phyloP scores from a whole-genome alignment of 2,113 vertebrate genomes.

The Kryptolebias marmoratus region DNA sequence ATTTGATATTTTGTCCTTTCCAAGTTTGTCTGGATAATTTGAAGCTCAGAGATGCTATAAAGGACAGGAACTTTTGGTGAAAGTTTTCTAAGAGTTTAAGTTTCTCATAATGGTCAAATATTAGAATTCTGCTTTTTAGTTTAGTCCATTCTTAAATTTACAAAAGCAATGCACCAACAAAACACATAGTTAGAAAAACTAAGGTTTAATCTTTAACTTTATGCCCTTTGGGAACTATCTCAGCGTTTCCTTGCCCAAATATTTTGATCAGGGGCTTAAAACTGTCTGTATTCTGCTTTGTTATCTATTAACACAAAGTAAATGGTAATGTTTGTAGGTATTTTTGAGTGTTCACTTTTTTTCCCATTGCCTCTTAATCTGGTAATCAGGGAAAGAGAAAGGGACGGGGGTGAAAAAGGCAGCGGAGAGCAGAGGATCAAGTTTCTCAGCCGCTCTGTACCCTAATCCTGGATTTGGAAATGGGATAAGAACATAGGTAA shows the following conservation, averaged over 20 bases:
- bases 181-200: no score
- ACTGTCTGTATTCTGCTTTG: no score
- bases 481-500: slow-evolving; percentile 63
- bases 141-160: background rate
- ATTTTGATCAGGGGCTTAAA: no score
- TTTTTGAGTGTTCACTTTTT: slow-evolving; percentile 18
- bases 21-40: background rate
- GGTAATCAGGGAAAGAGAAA: slow-evolving; percentile 47
- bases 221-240: no score
- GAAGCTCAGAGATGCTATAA: background rate
- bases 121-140: background rate
- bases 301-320: no score
- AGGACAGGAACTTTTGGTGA: background rate
- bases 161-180: background rate
- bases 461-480: slow-evolving; percentile 78
- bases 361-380: slow-evolving; percentile 27
- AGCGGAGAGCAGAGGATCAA: slow-evolving; percentile 51
- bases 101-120: background rate
- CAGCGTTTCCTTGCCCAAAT: no score
- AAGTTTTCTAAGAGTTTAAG: background rate
- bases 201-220: no score
- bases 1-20: background rate
- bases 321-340: slow-evolving; percentile 15
- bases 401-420: slow-evolving; percentile 22
- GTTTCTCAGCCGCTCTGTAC: slow-evolving; percentile 70